phyloP scores from a whole-genome alignment of 2,888 invertebrate species.

The Drosophila meridionalis region DNA sequence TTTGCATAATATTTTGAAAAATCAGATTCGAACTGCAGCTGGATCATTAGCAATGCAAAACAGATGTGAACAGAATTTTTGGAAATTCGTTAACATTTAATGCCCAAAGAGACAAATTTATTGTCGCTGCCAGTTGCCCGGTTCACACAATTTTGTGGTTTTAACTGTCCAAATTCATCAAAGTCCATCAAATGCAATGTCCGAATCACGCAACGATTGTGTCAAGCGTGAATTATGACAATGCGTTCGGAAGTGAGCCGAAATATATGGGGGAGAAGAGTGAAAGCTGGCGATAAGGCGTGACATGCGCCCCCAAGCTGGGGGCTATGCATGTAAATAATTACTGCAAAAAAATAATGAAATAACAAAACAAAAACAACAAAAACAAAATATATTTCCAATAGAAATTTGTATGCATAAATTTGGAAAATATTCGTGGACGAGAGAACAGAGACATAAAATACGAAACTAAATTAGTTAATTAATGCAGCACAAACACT shows the following conservation, averaged over 20 bases:
- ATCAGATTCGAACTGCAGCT: slow-evolving; percentile 29
- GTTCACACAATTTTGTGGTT: slow-evolving; percentile 45
- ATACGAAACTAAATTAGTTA: slow-evolving; percentile 77
- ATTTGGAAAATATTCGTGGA: slow-evolving; percentile 42
- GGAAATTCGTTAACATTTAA: slow-evolving; percentile 43
- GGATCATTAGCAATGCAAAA: slow-evolving; percentile 73
- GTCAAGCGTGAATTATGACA: slow-evolving; percentile 73
- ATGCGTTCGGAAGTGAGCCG: slow-evolving; percentile 34
- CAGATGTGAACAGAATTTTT: slow-evolving; percentile 34
- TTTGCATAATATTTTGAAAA: slow-evolving; percentile 15
- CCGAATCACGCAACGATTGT: slow-evolving; percentile 22
- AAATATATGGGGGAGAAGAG: slow-evolving; percentile 43
- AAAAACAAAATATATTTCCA: slow-evolving; percentile 24
- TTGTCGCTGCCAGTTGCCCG: slow-evolving; percentile 20
- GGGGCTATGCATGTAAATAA: slow-evolving; percentile 61
- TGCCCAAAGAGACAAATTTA: slow-evolving; percentile 48
- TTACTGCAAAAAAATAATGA: slow-evolving; percentile 53
- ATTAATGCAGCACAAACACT: slow-evolving; percentile 70
- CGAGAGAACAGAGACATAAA: slow-evolving; percentile 52
- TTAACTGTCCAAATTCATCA: slow-evolving; percentile 72
- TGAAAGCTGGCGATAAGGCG: slow-evolving; percentile 72
- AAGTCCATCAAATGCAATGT: slow-evolving; percentile 60
- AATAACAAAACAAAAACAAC: background rate
- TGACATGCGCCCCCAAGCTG: slow-evolving; percentile 41
- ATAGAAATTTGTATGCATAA: slow-evolving; percentile 60